Evolutionary conservation across 2,888 invertebrate species (phyloP).

Genomic region (Lasioglossum oenotherae): DNA sequence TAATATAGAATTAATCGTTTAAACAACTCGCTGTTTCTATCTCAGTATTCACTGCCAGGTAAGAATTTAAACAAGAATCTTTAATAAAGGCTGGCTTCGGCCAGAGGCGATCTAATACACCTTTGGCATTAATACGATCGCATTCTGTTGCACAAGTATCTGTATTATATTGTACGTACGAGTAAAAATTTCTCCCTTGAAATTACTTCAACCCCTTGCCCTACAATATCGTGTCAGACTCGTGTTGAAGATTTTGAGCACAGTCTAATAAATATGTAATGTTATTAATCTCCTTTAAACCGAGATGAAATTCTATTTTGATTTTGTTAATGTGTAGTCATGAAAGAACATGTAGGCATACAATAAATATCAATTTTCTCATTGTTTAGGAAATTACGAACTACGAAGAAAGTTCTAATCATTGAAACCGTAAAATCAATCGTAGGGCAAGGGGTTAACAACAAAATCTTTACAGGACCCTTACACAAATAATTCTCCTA

Average conservation of each 20-base stretch:
- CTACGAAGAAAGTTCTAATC: no score
- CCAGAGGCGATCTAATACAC: background rate
- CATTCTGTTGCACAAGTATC: background rate
- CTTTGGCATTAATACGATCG: background rate
- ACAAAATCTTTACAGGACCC: background rate
- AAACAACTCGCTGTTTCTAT: background rate
- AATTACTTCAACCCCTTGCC: background rate
- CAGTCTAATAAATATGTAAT: no score
- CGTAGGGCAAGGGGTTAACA: background rate
- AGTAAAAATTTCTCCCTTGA: background rate
- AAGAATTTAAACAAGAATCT: conserved; percentile 13
- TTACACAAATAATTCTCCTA: no score
- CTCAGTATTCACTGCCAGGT: background rate
- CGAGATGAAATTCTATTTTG: no score
- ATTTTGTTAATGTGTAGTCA: no score
- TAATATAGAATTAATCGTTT: background rate
- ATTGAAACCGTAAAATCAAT: no score
- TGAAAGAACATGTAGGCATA: no score
- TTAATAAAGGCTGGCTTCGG: background rate
- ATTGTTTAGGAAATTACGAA: no score
- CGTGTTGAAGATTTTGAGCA: no score
- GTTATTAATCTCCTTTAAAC: no score
- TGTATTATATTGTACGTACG: background rate
- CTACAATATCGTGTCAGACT: no score
- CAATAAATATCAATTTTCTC: no score